Evolutionary conservation across 2,797 vertebrate species (phyloP).

Genomic region (Catostomus latipinnis): DNA sequence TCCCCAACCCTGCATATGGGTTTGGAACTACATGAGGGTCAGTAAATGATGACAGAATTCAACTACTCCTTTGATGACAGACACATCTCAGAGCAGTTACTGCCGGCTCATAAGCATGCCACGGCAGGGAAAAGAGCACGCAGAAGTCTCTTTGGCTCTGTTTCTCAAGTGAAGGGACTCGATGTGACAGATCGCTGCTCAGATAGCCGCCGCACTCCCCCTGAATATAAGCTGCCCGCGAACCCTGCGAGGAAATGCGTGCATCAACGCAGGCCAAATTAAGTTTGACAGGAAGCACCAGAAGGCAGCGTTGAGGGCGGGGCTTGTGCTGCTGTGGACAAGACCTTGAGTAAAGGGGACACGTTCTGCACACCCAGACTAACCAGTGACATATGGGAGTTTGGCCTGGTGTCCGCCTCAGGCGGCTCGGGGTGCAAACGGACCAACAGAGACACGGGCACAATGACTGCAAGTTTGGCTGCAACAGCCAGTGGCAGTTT

Average conservation of each 20-base stretch:
- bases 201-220: conserved; percentile 79
- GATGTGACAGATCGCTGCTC: conserved; percentile 85
- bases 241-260: conserved; percentile 12
- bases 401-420: conserved; percentile 73
- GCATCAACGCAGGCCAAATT: conserved; percentile 70
- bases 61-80: background rate
- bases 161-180: conserved; percentile 73
- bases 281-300: conserved; percentile 81
- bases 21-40: no score
- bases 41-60: no score
- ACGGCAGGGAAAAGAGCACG: conserved; percentile 12
- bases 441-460: conserved; percentile 21
- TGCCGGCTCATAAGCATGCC: conserved; percentile 34
- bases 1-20: no score
- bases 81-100: background rate
- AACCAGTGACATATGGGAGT: conserved; percentile 86
- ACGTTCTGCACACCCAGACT: conserved; percentile 81
- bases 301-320: conserved; percentile 25
- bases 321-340: conserved; percentile 57
- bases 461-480: background rate
- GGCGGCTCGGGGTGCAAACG: conserved; percentile 42
- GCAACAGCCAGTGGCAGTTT: conserved; percentile 18
- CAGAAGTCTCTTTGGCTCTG: conserved; percentile 44
- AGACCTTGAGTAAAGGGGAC: conserved; percentile 85
- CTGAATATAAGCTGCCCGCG: conserved; percentile 38